phyloP scores from a whole-genome alignment of 2,113 vertebrate genomes.

The rat (Rattus norvegicus) region GRCr8 NC_086032.1:80238501-80239000 shows the following conservation, averaged over 20 bases:
- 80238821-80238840: not conserved
- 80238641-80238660: slow-evolving; percentile 93
- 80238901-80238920: not conserved
- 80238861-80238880: not conserved
- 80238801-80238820: not conserved
- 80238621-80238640: slow-evolving; percentile 97
- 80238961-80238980: not conserved
- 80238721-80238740: not conserved
- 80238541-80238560: slow-evolving; percentile 93
- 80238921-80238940: not conserved
- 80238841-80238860: not conserved
- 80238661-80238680: slow-evolving; percentile 95
- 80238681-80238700: slow-evolving; percentile 60
- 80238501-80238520: slow-evolving; percentile 92
- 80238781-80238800: not conserved
- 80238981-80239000: not conserved
- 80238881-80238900: not conserved
- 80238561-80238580: slow-evolving; percentile 92
- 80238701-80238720: slow-evolving; percentile 18
- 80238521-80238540: slow-evolving; percentile 90
- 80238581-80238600: slow-evolving; percentile 95
- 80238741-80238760: not conserved
- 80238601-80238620: slow-evolving; percentile 96
- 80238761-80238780: not conserved
- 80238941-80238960: not conserved